These are phyloP conservation scores for Eretmodus cyanostictus DNA, from an alignment of 2,113 vertebrate genomes.

Conservation along the genomic window DNA sequence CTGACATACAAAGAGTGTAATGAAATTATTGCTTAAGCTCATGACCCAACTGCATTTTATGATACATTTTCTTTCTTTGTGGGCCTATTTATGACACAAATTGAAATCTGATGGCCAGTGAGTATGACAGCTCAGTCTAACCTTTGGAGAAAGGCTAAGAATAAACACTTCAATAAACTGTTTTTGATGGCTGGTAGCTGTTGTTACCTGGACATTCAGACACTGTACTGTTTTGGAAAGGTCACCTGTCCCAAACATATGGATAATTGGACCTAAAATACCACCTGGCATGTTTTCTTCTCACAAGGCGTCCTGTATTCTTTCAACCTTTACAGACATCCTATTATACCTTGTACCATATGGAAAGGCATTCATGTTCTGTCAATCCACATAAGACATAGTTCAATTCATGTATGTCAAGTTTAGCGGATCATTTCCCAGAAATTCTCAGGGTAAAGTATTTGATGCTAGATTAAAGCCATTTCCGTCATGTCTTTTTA, in stretches of 20 bases:
- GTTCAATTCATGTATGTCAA: background rate
- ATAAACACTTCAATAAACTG: constrained; percentile 65
- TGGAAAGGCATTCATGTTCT: constrained; percentile 21
- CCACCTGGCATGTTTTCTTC: constrained; percentile 52
- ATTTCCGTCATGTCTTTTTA: background rate
- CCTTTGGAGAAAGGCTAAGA: constrained; percentile 63
- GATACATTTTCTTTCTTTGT: background rate
- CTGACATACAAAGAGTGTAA: constrained; percentile 14
- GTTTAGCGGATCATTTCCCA: background rate
- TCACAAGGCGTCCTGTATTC: background rate
- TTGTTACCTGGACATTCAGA: constrained; percentile 50
- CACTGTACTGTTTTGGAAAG: constrained; percentile 50
- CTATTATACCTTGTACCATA: constrained; percentile 17
- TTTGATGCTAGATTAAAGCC: background rate
- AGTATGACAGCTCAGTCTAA: constrained; percentile 42
- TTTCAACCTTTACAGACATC: constrained; percentile 34
- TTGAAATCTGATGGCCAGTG: constrained; percentile 29
- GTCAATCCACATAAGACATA: background rate
- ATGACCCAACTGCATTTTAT: constrained; percentile 4
- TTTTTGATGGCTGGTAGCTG: constrained; percentile 59
- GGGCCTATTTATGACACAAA: constrained; percentile 20
- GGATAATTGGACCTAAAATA: constrained; percentile 68
- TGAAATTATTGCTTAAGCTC: constrained; percentile 11
- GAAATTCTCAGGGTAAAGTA: background rate
- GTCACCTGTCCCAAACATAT: constrained; percentile 64